These are phyloP conservation scores for Cheilosia impressa DNA, from an alignment of 2,888 invertebrate species.

Conservation along the genomic window DNA sequence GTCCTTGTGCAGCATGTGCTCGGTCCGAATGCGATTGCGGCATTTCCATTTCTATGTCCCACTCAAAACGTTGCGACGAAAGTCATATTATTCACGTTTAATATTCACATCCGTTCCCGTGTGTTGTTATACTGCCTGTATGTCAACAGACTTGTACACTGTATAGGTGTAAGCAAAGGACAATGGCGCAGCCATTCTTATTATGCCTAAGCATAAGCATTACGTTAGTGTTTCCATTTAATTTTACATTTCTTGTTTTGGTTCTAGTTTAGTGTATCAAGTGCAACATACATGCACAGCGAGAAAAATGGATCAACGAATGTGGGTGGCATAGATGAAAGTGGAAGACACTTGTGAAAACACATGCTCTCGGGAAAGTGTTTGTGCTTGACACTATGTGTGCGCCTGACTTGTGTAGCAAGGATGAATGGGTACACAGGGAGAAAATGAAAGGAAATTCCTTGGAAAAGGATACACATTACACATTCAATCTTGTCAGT, in stretches of 20 bases:
- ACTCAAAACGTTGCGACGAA: slow-evolving; percentile 58
- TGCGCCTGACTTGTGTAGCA: slow-evolving; percentile 43
- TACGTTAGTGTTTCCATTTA: slow-evolving; percentile 39
- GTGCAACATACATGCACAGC: slow-evolving; percentile 34
- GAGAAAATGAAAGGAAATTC: slow-evolving; percentile 13
- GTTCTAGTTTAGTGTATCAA: slow-evolving; percentile 33
- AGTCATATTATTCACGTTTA: slow-evolving; percentile 23
- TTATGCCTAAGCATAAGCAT: slow-evolving; percentile 53
- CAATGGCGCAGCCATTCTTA: slow-evolving; percentile 40
- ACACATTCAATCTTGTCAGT: slow-evolving; percentile 16
- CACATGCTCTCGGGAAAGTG: slow-evolving; percentile 61
- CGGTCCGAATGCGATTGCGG: slow-evolving; percentile 43
- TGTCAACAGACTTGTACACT: background rate
- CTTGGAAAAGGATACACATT: slow-evolving; percentile 18
- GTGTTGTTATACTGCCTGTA: background rate
- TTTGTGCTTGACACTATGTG: slow-evolving; percentile 65
- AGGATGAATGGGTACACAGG: slow-evolving; percentile 54
- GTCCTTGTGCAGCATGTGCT: slow-evolving; percentile 18
- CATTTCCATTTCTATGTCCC: slow-evolving; percentile 17
- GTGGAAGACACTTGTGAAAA: slow-evolving; percentile 50
- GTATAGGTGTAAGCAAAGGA: slow-evolving; percentile 25
- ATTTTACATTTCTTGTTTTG: slow-evolving; percentile 17
- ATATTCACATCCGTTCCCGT: slow-evolving; percentile 13
- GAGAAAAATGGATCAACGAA: slow-evolving; percentile 41
- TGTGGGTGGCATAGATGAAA: slow-evolving; percentile 27